A percentile compares a stretch with the other conserved stretches of the same genome.
phyloP scores from a whole-genome alignment of 2,888 invertebrate species.

The Drosophila villosipedis region DNA sequence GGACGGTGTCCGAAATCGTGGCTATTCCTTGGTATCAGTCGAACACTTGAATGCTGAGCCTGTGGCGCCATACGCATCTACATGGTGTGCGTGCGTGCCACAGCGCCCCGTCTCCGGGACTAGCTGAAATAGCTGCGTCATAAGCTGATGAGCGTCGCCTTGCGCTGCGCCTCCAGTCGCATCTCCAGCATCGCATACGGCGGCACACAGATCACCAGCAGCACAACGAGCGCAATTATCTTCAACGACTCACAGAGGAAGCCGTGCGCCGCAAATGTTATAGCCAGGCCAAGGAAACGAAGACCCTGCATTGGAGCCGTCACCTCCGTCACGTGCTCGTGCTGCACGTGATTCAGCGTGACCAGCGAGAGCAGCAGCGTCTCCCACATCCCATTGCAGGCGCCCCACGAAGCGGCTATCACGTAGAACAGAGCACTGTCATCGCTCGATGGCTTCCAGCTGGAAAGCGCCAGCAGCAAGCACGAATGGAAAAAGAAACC shows the following conservation, averaged over 20 bases:
- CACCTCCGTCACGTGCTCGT: constrained; percentile 84
- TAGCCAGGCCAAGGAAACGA: constrained; percentile 87
- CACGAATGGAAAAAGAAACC: constrained; percentile 93
- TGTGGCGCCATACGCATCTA: constrained; percentile 40
- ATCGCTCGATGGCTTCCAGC: constrained; percentile 93
- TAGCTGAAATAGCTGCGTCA: constrained; percentile 85
- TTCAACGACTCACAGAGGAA: constrained; percentile 87
- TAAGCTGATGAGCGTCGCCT: constrained; percentile 83
- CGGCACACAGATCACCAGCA: constrained; percentile 84
- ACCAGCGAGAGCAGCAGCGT: constrained; percentile 87
- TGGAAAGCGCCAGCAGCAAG: constrained; percentile 90
- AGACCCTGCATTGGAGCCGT: constrained; percentile 87
- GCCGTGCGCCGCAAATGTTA: constrained; percentile 89
- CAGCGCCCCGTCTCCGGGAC: constrained; percentile 77
- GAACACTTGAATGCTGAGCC: constrained; percentile 5
- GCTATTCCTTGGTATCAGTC: constrained; percentile 17
- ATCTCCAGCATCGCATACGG: constrained; percentile 85
- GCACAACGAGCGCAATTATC: constrained; percentile 83
- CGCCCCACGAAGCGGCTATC: constrained; percentile 94
- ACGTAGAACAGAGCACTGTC: constrained; percentile 93
- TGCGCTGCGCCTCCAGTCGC: constrained; percentile 84
- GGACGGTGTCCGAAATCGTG: constrained; percentile 1
- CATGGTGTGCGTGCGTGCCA: constrained; percentile 83
- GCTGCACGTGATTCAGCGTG: constrained; percentile 83
- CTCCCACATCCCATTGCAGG: constrained; percentile 94